Percentiles rank a stretch among this genome's conserved stretches.
These are phyloP conservation scores for Anorthoa munda DNA, from an alignment of 2,888 invertebrate genomes.

Conservation along the genomic window DNA sequence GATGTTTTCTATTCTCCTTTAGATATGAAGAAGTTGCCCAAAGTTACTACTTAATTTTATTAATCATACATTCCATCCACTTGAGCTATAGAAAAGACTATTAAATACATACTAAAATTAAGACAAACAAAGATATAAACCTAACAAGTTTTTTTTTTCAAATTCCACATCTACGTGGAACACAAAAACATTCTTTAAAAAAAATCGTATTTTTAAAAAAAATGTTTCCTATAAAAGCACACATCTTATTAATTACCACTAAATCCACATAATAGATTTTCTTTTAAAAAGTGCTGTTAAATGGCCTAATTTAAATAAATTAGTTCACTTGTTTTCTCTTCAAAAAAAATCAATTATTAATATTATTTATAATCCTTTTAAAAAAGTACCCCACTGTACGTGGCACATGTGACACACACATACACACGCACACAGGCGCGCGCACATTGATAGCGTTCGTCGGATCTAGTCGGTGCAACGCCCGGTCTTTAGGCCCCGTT, in stretches of 20 bases:
- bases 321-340: background rate
- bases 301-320: background rate
- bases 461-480: conserved; percentile 90
- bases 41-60: background rate
- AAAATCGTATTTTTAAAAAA: too few relatives aligned
- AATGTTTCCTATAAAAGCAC: too few relatives aligned
- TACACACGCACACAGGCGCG: conserved; percentile 70
- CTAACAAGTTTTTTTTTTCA: too few relatives aligned
- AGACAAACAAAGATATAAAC: too few relatives aligned
- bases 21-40: background rate
- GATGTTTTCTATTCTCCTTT: too few relatives aligned
- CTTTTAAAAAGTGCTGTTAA: too few relatives aligned
- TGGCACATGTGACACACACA: conserved; percentile 79
- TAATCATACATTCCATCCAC: background rate
- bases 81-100: background rate
- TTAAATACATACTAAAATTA: too few relatives aligned
- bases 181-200: too few relatives aligned
- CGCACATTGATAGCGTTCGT: conserved; percentile 82
- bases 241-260: too few relatives aligned
- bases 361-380: background rate
- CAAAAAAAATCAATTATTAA: background rate
- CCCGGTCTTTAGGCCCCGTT: conserved; percentile 76
- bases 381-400: conserved; percentile 68
- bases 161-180: too few relatives aligned
- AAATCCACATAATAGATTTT: too few relatives aligned